phyloP scores from a whole-genome alignment of 1,140 invertebrate genomes.

The Pseudomyrmex dendroicus region DNA sequence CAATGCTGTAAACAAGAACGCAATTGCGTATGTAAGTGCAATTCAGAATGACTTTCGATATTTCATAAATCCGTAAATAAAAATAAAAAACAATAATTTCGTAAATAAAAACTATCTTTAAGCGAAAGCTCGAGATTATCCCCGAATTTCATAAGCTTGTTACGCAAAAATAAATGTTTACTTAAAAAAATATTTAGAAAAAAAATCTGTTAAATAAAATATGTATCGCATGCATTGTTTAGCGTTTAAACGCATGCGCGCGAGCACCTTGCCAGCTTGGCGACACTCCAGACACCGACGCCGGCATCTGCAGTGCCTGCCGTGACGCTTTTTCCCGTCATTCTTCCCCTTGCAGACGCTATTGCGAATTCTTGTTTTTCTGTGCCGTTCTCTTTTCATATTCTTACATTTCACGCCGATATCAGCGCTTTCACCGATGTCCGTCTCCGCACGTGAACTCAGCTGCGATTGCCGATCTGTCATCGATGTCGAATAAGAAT shows the following conservation, averaged over 20 bases:
- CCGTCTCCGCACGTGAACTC: conserved; percentile 40
- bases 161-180: no score
- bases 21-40: not conserved
- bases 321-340: conserved; percentile 53
- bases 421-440: conserved; percentile 29
- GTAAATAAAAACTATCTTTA: no score
- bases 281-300: conserved; percentile 68
- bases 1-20: conserved; percentile 16
- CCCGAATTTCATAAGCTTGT: no score
- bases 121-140: no score
- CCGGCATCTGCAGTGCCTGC: conserved; percentile 56
- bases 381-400: conserved; percentile 49
- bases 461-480: conserved; percentile 46
- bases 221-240: no score
- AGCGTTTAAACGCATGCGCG: not conserved
- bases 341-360: conserved; percentile 44
- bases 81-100: no score
- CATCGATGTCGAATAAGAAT: conserved; percentile 46
- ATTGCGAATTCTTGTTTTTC: conserved; percentile 40
- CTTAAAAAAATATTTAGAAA: not conserved
- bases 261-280: conserved; percentile 66
- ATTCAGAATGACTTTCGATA: no score
- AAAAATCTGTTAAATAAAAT: not conserved
- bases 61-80: no score
- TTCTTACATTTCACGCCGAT: conserved; percentile 55